phyloP scores from a whole-genome alignment of 1,140 invertebrate species.

The Colletes gigas region DNA sequence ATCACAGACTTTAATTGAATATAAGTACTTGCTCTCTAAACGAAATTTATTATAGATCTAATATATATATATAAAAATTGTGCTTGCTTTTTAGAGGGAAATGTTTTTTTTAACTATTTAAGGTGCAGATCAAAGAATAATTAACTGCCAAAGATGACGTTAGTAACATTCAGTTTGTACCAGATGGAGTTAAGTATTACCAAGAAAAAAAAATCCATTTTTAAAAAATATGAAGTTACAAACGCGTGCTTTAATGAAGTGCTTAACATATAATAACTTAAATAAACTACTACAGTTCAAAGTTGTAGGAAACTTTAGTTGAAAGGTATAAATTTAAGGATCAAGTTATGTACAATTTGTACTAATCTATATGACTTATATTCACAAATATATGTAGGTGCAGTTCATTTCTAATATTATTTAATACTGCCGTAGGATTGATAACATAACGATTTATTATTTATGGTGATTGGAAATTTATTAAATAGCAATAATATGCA shows the following conservation, averaged over 20 bases:
- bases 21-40: conserved; percentile 29
- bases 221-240: neutral
- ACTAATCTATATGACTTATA: conserved; percentile 24
- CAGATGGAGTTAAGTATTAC: conserved; percentile 28
- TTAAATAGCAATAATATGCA: conserved; percentile 49
- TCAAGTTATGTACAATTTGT: conserved; percentile 1
- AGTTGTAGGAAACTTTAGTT: conserved; percentile 21
- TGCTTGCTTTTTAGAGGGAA: conserved; percentile 22
- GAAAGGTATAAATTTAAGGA: neutral
- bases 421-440: conserved; percentile 39
- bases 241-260: conserved; percentile 16
- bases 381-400: conserved; percentile 7
- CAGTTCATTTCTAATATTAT: conserved; percentile 36
- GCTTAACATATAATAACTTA: conserved; percentile 12
- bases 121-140: conserved; percentile 37
- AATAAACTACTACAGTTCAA: neutral
- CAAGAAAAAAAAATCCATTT: conserved; percentile 12
- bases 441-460: conserved; percentile 53
- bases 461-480: conserved; percentile 63
- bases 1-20: conserved; percentile 11
- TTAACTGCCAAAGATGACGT: conserved; percentile 75
- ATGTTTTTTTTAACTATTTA: conserved; percentile 32
- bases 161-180: conserved; percentile 62
- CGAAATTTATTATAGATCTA: conserved; percentile 31
- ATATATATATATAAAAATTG: conserved; percentile 24